Conservation (phyloP, 2,888 invertebrate genomes). For the Ethmia dodecea region DNA sequence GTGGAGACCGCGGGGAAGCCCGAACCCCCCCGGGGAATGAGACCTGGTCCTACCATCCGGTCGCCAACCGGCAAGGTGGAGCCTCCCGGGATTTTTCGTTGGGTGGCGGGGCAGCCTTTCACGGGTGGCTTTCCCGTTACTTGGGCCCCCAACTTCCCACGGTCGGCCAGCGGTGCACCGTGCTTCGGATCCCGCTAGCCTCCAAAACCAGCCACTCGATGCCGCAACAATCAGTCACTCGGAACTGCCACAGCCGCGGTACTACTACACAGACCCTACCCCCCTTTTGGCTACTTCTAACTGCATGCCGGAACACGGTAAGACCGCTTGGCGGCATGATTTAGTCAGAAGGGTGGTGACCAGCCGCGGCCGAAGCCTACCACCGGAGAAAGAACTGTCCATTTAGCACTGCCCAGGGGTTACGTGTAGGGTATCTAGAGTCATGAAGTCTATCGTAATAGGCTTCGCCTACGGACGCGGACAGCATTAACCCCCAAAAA, state of each 20-base stretch:
- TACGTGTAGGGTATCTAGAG: neutral
- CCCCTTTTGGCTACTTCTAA: neutral
- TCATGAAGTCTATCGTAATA: no score
- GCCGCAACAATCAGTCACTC: neutral
- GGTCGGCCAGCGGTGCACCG: constrained; percentile 13
- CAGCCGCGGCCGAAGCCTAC: neutral
- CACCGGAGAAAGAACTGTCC: neutral
- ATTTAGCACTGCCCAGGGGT: neutral
- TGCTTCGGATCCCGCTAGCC: constrained; percentile 3
- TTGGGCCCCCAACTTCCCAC: constrained; percentile 14
- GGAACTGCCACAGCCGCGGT: no score
- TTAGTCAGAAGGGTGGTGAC: neutral
- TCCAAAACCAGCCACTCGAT: constrained; percentile 4
- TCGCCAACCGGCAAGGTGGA: constrained; percentile 6
- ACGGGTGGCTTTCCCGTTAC: constrained; percentile 7
- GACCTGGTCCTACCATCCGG: constrained; percentile 1
- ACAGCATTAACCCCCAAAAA: neutral
- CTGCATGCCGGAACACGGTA: neutral
- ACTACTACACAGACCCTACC: no score
- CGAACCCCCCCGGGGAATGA: neutral
- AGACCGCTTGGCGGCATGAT: neutral
- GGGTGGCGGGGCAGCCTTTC: constrained; percentile 11
- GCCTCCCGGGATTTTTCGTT: constrained; percentile 6
- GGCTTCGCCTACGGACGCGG: neutral
- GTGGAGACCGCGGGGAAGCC: neutral